Base-by-base conservation (phyloP, 30 jellyfish, hydroid and myxozoan genomes). In the Pelagia noctiluca region DNA sequence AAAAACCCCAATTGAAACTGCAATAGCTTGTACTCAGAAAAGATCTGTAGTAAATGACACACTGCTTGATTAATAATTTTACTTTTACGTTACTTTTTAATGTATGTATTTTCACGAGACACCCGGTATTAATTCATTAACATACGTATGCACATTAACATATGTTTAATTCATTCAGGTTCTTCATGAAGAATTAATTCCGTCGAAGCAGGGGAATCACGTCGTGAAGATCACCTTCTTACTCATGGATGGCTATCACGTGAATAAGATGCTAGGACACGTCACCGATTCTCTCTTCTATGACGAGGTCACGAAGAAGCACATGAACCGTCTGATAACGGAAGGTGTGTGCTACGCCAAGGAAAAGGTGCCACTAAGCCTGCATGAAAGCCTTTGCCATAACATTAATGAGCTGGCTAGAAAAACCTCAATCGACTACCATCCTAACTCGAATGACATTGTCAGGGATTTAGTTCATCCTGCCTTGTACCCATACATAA, bases 391-490 rank as follows among this genome's bases (percentile, higher is more conserved):
- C 29, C 72, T 88, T 47, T 42, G 85, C 28, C 33, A 68, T 60
- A 57, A 88, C 30, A 49, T 88, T 78, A 86, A 57, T 54, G 85
- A 88, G 2, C 16, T 88, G 52, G 96, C 96, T 16, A 25, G 25
- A 21, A 71, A 88, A 37, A 88, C 92, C 25, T 75, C 78, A 23
- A 65, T 88, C 72, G 96, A 88, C 53, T 88, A 69, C 80, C 96
- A 88, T 66, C 96, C 96, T 19, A 88, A 88, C 19, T 88, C 96
- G 3, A 88, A 78, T 61, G 92, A 88, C 65, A 63, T 79, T 37
- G 96, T 88, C 19, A 52, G 96, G 11, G 96, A 88, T 79, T 35
- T 88, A 60, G 96, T 88, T 47, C 96, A 88, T 66, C 96, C 96
- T 2, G 96, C 96, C 3, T 24, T 88, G 64, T 78, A 68, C 74